Evolutionary conservation across 2,888 invertebrate genomes (phyloP).

Genomic region (Chymomyza procnemis): DNA sequence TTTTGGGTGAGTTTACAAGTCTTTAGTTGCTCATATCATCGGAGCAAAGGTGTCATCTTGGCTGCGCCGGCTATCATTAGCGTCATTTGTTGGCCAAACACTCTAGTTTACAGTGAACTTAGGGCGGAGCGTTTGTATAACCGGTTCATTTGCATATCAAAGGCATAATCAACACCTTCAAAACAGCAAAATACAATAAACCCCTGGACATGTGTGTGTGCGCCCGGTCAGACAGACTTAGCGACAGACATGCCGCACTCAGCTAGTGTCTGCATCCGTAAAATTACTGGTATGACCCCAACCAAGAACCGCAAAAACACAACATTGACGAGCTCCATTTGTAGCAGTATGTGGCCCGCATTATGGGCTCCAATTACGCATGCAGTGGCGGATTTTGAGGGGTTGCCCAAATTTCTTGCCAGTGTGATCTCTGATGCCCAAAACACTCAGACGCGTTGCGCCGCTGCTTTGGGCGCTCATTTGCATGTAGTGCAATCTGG

Average conservation of each 20-base stretch:
- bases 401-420: not conserved
- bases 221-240: conserved; percentile 13
- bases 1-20: conserved; percentile 38
- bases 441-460: no score
- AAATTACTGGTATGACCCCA: conserved; percentile 23
- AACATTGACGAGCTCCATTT: conserved; percentile 63
- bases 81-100: conserved; percentile 52
- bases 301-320: conserved; percentile 31
- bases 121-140: conserved; percentile 38
- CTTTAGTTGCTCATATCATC: conserved; percentile 46
- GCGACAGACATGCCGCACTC: not conserved
- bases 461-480: conserved; percentile 26
- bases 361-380: not conserved
- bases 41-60: conserved; percentile 48
- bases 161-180: conserved; percentile 71
- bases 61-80: conserved; percentile 56
- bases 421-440: no score
- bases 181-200: conserved; percentile 44
- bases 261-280: conserved; percentile 25
- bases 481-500: conserved; percentile 46
- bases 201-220: conserved; percentile 31
- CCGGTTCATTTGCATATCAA: conserved; percentile 73
- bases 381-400: no score
- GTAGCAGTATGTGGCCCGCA: conserved; percentile 18
- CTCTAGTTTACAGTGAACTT: not conserved